Conservation (phyloP, 2,113 vertebrate species). For the Burhinus bistriatus region DNA sequence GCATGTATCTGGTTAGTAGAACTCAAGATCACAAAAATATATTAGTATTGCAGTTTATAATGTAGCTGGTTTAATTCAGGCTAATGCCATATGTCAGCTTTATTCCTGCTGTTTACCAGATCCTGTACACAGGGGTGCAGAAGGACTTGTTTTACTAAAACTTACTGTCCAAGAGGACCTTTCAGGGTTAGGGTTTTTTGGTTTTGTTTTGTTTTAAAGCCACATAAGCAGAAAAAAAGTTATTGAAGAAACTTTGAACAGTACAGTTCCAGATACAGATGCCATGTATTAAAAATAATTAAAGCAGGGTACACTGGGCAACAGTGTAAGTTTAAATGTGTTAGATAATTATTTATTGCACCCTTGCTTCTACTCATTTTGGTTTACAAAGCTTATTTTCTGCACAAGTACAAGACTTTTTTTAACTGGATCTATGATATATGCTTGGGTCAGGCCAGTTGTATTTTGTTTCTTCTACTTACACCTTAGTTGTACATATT, state of each 20-base stretch:
- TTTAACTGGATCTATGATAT: constrained; percentile 30
- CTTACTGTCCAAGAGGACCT: constrained; percentile 21
- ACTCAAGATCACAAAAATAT: constrained; percentile 57
- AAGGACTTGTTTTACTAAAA: constrained; percentile 35
- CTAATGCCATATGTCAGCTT: constrained; percentile 60
- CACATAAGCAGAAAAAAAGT: background rate
- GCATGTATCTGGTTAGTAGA: constrained; percentile 58
- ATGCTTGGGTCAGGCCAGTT: constrained; percentile 59
- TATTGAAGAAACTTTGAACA: background rate
- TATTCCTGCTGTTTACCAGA: constrained; percentile 66
- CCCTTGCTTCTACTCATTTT: constrained; percentile 30
- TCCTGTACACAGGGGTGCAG: constrained; percentile 20
- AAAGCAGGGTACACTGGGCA: constrained; percentile 17
- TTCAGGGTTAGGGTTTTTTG: background rate
- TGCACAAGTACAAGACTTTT: constrained; percentile 17
- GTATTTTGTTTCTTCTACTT: background rate
- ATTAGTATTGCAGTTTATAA: constrained; percentile 36
- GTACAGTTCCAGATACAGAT: constrained; percentile 4
- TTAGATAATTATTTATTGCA: constrained; percentile 32
- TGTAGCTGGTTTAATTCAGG: constrained; percentile 45
- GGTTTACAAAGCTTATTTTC: constrained; percentile 58
- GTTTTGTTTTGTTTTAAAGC: background rate
- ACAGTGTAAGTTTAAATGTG: constrained; percentile 1
- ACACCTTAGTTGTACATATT: constrained; percentile 48
- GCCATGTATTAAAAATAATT: background rate